A percentile compares a stretch with the other conserved stretches of the same genome.
phyloP scores from a whole-genome alignment of 2,113 vertebrate genomes.

The Cephalophus harveyi region DNA sequence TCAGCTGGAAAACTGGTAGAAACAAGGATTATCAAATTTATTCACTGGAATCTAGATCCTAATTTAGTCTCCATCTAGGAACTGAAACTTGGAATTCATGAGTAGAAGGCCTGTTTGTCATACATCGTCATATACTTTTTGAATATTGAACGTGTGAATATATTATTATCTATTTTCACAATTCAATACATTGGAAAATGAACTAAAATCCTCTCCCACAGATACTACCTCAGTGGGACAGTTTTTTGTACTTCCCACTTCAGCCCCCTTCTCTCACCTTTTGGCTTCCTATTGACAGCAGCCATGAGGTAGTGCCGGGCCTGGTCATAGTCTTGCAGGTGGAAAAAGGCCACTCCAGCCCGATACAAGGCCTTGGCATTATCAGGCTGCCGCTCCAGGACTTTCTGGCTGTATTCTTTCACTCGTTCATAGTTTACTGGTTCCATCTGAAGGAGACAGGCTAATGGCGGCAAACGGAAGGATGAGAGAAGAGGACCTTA shows the following conservation, averaged over 20 bases:
- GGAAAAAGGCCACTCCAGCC: constrained; percentile 89
- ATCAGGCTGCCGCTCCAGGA: constrained; percentile 83
- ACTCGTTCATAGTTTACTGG: constrained; percentile 89
- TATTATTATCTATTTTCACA: background rate
- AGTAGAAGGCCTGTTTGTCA: background rate
- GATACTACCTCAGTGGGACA: background rate
- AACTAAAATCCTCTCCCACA: background rate
- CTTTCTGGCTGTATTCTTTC: constrained; percentile 88
- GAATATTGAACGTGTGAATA: background rate
- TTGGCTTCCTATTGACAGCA: constrained; percentile 85
- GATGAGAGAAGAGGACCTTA: background rate
- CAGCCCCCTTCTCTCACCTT: constrained; percentile 77
- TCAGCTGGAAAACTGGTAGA: background rate
- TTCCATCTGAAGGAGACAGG: constrained; percentile 89
- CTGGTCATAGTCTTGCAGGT: constrained; percentile 86
- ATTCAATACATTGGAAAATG: background rate
- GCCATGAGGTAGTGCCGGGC: constrained; percentile 85
- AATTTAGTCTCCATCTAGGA: background rate
- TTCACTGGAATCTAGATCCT: background rate
- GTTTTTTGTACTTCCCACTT: background rate
- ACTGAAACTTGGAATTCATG: background rate
- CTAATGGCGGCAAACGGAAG: constrained; percentile 69
- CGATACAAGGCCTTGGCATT: constrained; percentile 91
- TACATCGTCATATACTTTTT: background rate
- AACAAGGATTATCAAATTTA: background rate